Conservation (phyloP, 2,888 invertebrate species). For the Drosophila prostipennis region DNA sequence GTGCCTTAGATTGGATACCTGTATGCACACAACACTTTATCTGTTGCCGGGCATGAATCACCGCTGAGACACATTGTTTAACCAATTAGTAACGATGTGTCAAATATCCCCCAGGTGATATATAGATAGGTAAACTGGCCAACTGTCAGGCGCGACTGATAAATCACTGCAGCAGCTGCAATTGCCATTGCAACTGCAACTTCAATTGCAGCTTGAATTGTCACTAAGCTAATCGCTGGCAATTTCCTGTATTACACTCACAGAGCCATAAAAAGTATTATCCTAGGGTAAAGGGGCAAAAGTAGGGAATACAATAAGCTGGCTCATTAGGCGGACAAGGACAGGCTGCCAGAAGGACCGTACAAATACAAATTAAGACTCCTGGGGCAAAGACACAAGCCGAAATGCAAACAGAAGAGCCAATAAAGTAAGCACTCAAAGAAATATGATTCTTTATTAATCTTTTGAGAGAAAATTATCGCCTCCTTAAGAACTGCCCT, state of each 20-base stretch:
- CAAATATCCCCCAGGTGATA: conserved; percentile 51
- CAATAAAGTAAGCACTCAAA: conserved; percentile 34
- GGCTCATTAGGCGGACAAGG: conserved; percentile 40
- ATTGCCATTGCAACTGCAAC: conserved; percentile 13
- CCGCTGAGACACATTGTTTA: conserved; percentile 56
- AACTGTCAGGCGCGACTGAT: conserved; percentile 32
- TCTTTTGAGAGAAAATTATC: too few relatives aligned
- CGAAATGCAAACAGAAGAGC: conserved; percentile 37
- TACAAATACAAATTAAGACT: conserved; percentile 50
- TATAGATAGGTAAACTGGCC: conserved; percentile 40
- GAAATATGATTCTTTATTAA: not conserved
- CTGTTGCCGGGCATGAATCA: conserved; percentile 56
- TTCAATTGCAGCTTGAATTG: conserved; percentile 38
- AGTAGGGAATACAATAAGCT: conserved; percentile 33
- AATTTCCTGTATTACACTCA: conserved; percentile 48
- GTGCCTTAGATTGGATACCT: conserved; percentile 4
- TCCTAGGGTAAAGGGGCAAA: conserved; percentile 13
- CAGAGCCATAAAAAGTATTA: conserved; percentile 42
- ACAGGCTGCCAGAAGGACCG: conserved; percentile 27
- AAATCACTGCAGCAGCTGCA: conserved; percentile 30
- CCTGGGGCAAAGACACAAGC: conserved; percentile 45
- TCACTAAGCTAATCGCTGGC: conserved; percentile 50
- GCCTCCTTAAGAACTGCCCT: too few relatives aligned
- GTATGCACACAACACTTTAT: conserved; percentile 17
- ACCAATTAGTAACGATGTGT: conserved; percentile 72